phyloP scores from a whole-genome alignment of 2,888 invertebrate species.

The Polylopha cassiicola region DNA sequence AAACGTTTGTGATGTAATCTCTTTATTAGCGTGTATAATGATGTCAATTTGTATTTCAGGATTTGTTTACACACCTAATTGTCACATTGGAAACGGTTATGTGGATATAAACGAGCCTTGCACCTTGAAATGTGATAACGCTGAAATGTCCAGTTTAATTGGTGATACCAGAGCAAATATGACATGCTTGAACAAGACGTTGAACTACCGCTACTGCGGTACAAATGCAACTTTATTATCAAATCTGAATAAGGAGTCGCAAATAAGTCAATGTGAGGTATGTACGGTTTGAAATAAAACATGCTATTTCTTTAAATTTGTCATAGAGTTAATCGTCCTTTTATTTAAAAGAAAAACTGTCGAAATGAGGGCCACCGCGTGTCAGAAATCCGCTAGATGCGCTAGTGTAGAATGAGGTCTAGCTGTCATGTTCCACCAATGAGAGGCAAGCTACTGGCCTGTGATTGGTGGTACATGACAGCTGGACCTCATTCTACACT shows the following conservation, averaged over 20 bases:
- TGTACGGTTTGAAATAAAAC: slow-evolving; percentile 4
- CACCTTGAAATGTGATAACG: slow-evolving; percentile 41
- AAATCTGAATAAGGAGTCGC: slow-evolving; percentile 27
- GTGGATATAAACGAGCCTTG: slow-evolving; percentile 58
- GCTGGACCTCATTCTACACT: no score
- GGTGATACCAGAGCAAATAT: slow-evolving; percentile 40
- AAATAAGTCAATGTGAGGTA: slow-evolving; percentile 41
- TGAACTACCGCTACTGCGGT: slow-evolving; percentile 46
- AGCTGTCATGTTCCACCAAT: no score
- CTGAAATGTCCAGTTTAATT: slow-evolving; percentile 34
- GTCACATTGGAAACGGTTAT: slow-evolving; percentile 44
- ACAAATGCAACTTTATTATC: slow-evolving; percentile 28
- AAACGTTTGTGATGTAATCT: no score
- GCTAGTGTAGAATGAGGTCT: no score
- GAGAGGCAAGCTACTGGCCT: no score
- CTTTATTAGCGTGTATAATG: no score
- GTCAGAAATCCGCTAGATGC: no score
- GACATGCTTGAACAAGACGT: slow-evolving; percentile 48
- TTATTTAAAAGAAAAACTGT: no score
- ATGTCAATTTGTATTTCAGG: slow-evolving; percentile 33
- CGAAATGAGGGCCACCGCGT: no score
- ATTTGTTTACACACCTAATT: slow-evolving; percentile 42
- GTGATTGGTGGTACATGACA: no score
- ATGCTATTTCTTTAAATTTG: background rate
- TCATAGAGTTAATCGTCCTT: no score